Conservation (phyloP, 1,140 invertebrate species). For the Sminthurinus signatus region DNA sequence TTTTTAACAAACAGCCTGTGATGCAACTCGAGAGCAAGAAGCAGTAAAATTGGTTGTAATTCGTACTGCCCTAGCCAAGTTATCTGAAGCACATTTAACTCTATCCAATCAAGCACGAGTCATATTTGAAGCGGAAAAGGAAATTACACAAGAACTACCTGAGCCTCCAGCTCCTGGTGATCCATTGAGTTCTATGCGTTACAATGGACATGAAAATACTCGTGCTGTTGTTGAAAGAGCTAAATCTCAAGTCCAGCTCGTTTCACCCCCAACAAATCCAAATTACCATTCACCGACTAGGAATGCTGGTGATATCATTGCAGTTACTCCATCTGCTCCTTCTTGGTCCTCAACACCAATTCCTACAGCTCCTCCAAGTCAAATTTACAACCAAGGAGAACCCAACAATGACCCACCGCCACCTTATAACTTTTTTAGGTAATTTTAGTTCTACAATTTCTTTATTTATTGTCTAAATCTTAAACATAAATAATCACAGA, state of each 20-base stretch:
- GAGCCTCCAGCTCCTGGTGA: slow-evolving; percentile 48
- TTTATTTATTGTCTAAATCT: background rate
- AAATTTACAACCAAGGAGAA: background rate
- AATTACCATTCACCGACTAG: slow-evolving; percentile 1
- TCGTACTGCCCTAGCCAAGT: slow-evolving; percentile 50
- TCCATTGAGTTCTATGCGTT: slow-evolving; percentile 27
- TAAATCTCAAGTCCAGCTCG: slow-evolving; percentile 43
- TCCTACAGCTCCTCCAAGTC: slow-evolving; percentile 12
- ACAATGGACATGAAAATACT: slow-evolving; percentile 45
- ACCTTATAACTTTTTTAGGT: slow-evolving; percentile 39
- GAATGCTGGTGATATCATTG: slow-evolving; percentile 9
- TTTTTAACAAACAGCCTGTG: slow-evolving; percentile 46
- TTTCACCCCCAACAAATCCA: slow-evolving; percentile 3
- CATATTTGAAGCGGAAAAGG: slow-evolving; percentile 51
- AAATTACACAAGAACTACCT: slow-evolving; percentile 49
- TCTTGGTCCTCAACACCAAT: slow-evolving; percentile 12
- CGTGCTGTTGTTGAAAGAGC: slow-evolving; percentile 46
- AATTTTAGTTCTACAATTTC: background rate
- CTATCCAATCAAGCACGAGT: slow-evolving; percentile 49
- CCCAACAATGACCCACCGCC: slow-evolving; percentile 30
- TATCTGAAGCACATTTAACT: slow-evolving; percentile 51
- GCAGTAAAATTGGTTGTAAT: slow-evolving; percentile 52
- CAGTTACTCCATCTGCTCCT: slow-evolving; percentile 27
- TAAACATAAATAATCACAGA: too few relatives aligned
- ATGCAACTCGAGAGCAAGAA: slow-evolving; percentile 52